These are phyloP conservation scores for Planococcus citri DNA, from an alignment of 1,140 invertebrate genomes.

Conservation along the genomic window DNA sequence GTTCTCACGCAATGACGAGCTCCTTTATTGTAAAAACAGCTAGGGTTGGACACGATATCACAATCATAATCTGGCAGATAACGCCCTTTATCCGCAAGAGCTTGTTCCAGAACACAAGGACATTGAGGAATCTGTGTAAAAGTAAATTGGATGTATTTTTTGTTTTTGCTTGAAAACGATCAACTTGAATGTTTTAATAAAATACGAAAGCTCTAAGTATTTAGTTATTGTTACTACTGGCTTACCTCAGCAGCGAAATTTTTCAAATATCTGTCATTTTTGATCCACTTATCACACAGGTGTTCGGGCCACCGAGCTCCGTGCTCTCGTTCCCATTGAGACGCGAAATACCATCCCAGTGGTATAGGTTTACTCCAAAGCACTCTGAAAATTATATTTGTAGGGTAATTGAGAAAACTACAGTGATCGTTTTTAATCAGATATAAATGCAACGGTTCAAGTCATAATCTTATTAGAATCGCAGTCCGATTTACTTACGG, in stretches of 20 bases:
- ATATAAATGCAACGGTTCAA: background rate
- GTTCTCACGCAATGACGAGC: slow-evolving; percentile 86
- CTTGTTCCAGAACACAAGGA: slow-evolving; percentile 84
- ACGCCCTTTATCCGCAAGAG: slow-evolving; percentile 77
- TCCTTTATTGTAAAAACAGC: slow-evolving; percentile 75
- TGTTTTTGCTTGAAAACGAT: no score
- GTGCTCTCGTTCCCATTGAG: slow-evolving; percentile 68
- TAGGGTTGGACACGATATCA: slow-evolving; percentile 79
- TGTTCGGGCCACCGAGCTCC: slow-evolving; percentile 64
- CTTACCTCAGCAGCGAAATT: slow-evolving; percentile 74
- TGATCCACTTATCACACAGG: slow-evolving; percentile 78
- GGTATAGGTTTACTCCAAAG: slow-evolving; percentile 86
- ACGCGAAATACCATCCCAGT: slow-evolving; percentile 78
- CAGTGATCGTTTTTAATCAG: background rate
- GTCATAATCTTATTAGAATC: no score
- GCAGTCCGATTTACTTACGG: slow-evolving; percentile 77
- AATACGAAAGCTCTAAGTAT: background rate
- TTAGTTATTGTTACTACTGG: background rate
- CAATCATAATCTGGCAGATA: slow-evolving; percentile 84
- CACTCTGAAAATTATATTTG: slow-evolving; percentile 38
- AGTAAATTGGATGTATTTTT: background rate
- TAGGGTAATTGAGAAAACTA: background rate
- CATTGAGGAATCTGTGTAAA: slow-evolving; percentile 47
- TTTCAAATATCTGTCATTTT: slow-evolving; percentile 71
- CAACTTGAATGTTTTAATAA: no score